These are phyloP conservation scores for Platysteira castanea DNA, from an alignment of 2,113 vertebrate species.

Conservation along the genomic window DNA sequence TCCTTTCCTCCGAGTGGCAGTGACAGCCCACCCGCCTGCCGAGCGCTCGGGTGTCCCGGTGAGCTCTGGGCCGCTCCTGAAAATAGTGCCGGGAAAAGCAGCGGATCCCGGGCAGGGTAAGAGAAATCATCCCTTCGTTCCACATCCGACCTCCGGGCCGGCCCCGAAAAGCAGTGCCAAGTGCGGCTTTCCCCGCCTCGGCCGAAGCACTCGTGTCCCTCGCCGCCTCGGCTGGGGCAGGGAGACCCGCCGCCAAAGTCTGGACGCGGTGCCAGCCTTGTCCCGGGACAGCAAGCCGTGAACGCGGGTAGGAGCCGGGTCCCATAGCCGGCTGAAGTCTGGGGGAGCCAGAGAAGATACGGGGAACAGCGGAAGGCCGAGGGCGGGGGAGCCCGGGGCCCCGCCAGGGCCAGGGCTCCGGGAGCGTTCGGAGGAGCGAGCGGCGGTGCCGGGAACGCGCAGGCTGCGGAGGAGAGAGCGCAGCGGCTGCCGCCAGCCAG, in stretches of 20 bases:
- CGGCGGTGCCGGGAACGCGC: background rate
- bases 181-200: background rate
- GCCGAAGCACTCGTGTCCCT: background rate
- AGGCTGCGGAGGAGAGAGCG: background rate
- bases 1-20: background rate
- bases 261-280: background rate
- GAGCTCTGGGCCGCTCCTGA: background rate
- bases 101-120: constrained; percentile 36
- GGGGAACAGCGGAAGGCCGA: background rate
- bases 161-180: background rate
- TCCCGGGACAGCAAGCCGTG: background rate
- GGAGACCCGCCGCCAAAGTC: background rate
- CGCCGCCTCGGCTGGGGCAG: background rate
- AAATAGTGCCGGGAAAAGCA: background rate
- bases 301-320: background rate
- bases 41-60: background rate
- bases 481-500: background rate
- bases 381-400: background rate
- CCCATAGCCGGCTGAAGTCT: background rate
- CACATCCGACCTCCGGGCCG: background rate
- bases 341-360: background rate
- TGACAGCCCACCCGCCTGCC: background rate
- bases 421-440: background rate
- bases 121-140: background rate
- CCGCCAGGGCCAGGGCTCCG: background rate